phyloP scores from a whole-genome alignment of 1,140 invertebrate genomes.

The Hyles vespertilio region DNA sequence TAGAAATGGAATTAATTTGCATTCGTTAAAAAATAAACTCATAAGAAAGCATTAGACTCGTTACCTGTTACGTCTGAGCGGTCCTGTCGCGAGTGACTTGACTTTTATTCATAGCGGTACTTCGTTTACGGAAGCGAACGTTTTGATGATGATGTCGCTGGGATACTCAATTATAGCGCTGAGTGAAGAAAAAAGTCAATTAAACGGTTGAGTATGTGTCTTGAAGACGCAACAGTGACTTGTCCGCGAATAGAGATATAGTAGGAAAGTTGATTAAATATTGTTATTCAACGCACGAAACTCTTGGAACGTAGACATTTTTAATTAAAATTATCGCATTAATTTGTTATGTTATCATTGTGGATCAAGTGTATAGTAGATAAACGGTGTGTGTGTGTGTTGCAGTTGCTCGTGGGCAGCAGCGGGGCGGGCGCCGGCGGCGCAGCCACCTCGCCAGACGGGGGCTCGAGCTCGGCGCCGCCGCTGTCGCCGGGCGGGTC shows the following conservation, averaged over 20 bases:
- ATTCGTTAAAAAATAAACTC: constrained; percentile 29
- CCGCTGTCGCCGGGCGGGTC: constrained; percentile 79
- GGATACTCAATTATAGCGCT: too few species aligned
- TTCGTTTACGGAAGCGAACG: background rate
- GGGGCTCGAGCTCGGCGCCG: constrained; percentile 77
- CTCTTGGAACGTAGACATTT: too few species aligned
- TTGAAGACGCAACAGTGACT: too few species aligned
- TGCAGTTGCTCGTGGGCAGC: constrained; percentile 83
- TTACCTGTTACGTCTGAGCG: constrained; percentile 21
- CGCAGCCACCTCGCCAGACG: constrained; percentile 79
- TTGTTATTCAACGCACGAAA: too few species aligned
- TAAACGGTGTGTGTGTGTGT: constrained; percentile 25
- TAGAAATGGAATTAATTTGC: constrained; percentile 34
- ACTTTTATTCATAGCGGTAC: constrained; percentile 1
- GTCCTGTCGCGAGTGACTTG: constrained; percentile 10
- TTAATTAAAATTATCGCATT: too few species aligned
- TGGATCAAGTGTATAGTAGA: background rate
- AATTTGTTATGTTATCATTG: too few species aligned
- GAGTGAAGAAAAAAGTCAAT: too few species aligned
- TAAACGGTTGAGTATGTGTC: too few species aligned
- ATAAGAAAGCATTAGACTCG: constrained; percentile 24
- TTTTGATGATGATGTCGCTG: background rate
- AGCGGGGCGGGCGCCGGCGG: constrained; percentile 80
- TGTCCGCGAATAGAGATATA: too few species aligned
- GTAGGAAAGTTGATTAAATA: too few species aligned